A percentile compares a stretch with the other conserved stretches of the same genome.
These are phyloP conservation scores for Mionectes macconnelli DNA, from an alignment of 2,113 vertebrate species.

Conservation along the genomic window DNA sequence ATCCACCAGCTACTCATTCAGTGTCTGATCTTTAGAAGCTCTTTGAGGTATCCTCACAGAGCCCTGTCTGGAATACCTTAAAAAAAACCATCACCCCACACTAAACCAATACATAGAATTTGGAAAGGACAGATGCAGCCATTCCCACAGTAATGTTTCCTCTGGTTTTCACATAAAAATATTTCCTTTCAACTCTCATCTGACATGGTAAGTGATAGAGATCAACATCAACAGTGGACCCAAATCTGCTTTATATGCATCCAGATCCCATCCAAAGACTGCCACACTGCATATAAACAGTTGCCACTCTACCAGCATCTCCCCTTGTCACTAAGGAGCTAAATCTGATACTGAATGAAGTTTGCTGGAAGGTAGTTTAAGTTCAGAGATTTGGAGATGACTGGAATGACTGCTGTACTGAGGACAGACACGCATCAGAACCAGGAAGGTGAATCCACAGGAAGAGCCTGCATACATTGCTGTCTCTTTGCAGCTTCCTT, in stretches of 20 bases:
- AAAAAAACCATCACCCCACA: background rate
- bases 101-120: background rate
- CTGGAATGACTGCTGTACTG: background rate
- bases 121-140: background rate
- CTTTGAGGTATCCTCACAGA: background rate
- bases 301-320: background rate
- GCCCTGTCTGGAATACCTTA: background rate
- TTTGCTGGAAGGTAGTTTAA: background rate
- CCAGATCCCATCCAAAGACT: background rate
- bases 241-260: background rate
- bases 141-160: accelerated
- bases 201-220: background rate
- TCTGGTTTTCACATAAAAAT: background rate
- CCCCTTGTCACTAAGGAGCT: background rate
- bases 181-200: background rate
- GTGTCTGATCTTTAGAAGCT: background rate
- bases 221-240: background rate
- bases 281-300: background rate
- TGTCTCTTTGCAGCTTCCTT: background rate
- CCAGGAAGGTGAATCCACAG: background rate
- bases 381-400: background rate
- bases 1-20: background rate
- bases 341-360: background rate
- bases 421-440: background rate
- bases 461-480: background rate